Conservation (phyloP, 2,888 invertebrate genomes). For the Anthophora plumipes region DNA sequence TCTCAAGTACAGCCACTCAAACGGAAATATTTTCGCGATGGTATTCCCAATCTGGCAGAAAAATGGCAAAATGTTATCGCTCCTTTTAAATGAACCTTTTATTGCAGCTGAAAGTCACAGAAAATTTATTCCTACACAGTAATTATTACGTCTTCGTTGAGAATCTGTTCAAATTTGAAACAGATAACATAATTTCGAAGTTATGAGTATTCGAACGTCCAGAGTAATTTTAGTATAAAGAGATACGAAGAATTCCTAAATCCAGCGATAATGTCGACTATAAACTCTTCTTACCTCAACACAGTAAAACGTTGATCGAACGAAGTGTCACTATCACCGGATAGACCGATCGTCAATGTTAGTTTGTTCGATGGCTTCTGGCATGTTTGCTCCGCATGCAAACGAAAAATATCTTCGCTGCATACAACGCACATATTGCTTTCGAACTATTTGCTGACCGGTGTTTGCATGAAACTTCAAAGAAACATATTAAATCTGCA, state of each 20-base stretch:
- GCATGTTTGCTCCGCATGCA: constrained; percentile 44
- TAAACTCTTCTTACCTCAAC: constrained; percentile 5
- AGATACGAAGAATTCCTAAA: neutral
- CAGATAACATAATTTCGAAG: too few relatives aligned
- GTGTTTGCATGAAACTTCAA: constrained; percentile 23
- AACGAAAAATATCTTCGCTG: constrained; percentile 51
- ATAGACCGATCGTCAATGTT: constrained; percentile 61
- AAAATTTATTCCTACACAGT: too few relatives aligned
- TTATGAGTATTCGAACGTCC: too few relatives aligned
- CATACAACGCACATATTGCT: constrained; percentile 33
- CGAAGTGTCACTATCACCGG: constrained; percentile 31
- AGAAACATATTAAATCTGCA: neutral
- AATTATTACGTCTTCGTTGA: too few relatives aligned
- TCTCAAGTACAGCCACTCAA: too few relatives aligned
- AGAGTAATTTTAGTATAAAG: neutral
- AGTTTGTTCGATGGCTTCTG: constrained; percentile 52
- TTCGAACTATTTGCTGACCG: constrained; percentile 34
- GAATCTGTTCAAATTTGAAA: too few relatives aligned
- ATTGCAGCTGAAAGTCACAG: too few relatives aligned
- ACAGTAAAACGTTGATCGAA: constrained; percentile 37
- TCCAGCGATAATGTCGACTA: neutral
- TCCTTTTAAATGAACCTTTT: too few relatives aligned
- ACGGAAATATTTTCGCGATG: too few relatives aligned
- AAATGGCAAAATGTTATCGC: too few relatives aligned
- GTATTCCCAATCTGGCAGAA: too few relatives aligned